Evolutionary conservation across 2,797 vertebrate species (phyloP), one percentile per base, ranked within the genome.

Genomic region (Oreortyx pictus): DNA sequence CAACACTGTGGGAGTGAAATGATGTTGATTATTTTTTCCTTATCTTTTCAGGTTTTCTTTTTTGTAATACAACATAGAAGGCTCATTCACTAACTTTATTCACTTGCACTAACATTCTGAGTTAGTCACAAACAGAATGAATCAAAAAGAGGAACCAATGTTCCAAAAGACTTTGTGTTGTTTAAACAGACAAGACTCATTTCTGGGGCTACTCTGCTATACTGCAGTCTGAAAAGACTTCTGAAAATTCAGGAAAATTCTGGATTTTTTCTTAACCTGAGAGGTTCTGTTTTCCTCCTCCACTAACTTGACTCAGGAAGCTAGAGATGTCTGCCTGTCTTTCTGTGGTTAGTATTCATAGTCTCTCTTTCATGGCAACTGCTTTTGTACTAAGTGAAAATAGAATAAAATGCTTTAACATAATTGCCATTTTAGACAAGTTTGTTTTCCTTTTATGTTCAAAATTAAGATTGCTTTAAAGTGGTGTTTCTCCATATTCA

Each of bases 401-500:
- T 50, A 5, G 86, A 66, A 78, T 81, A 82, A 89, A 49, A 16
- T 66, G 24, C 59, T 93, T 90, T 87, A 89, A 90, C 27, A 44
- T 68, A 94, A 92, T 78, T 80, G 70, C 50, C 74, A 50, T 75
- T 92, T 92, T 92, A 90, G 25, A 81, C 35, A 75, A 88, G 12
- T 12, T n/a, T 89, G 57, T 88, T 94, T 90, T 76, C 57, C 65
- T 92, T 92, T 93, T 82, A 82, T 86, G 56, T 88, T 92, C 43
- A 86, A 94, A 90, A 86, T 61, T 27, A 19, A 89, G 76, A 95
- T 92, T 89, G 93, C 94, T 94, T 94, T 94, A 94, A 94, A 87
- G 49, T 47, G 89, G 29, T 13, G 20, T 90, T 90, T 90, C 96
- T 91, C 44, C 75, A 88, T 94, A 92, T 90, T 86, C 66, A 52